Percentiles rank a stretch among this genome's conserved stretches.
phyloP scores from a whole-genome alignment of 2,797 vertebrate species.

The Schizopygopsis pylzovi region DNA sequence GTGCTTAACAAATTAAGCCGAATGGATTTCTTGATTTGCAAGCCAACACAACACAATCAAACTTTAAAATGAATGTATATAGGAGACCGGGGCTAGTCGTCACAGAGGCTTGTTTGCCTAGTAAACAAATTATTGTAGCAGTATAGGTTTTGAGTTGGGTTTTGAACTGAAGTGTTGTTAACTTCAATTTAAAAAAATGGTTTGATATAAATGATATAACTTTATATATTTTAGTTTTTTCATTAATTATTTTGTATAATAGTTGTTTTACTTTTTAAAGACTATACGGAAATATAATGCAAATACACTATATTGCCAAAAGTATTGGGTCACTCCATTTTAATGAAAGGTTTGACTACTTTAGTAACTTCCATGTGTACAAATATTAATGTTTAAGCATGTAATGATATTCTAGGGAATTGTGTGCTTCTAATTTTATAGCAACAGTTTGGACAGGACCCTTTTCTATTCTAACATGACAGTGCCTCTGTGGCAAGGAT shows the following conservation, averaged over 20 bases:
- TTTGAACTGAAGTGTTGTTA: not conserved
- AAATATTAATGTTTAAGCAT: too few species aligned
- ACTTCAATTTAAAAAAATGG: not conserved
- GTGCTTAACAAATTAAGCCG: slow-evolving; percentile 37
- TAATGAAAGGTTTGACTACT: too few species aligned
- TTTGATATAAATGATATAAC: not conserved
- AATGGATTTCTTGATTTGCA: slow-evolving; percentile 38
- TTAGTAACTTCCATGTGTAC: too few species aligned
- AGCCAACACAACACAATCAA: slow-evolving; percentile 34
- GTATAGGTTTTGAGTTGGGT: not conserved
- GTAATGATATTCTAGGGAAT: too few species aligned
- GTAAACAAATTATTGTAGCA: not conserved
- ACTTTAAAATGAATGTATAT: slow-evolving; percentile 15
- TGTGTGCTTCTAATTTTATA: too few species aligned
- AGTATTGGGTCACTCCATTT: too few species aligned
- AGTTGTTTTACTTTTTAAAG: not conserved
- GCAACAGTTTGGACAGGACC: too few species aligned
- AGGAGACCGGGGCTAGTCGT: not conserved
- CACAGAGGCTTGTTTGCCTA: not conserved
- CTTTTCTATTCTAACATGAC: too few species aligned
- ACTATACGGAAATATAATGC: too few species aligned
- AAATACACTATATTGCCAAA: too few species aligned
- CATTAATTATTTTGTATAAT: not conserved
- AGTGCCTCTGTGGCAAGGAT: too few species aligned
- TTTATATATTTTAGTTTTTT: not conserved